Percentiles rank a stretch among this genome's conserved stretches.
These are phyloP conservation scores for Gari tellinella DNA, from an alignment of 2,888 invertebrate species.

Conservation along the genomic window DNA sequence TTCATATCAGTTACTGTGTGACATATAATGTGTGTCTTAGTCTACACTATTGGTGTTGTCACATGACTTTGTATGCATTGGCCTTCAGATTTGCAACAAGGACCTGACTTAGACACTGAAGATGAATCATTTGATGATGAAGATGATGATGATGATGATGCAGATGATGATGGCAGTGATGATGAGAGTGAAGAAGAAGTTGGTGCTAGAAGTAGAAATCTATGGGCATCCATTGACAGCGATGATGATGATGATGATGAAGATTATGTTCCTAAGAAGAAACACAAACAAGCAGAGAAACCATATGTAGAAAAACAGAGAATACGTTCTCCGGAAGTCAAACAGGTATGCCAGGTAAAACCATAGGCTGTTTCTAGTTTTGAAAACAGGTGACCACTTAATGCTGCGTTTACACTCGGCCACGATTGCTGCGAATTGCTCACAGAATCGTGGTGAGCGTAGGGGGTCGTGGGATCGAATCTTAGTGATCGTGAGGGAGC, in stretches of 20 bases:
- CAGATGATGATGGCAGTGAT: constrained; percentile 89
- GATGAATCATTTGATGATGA: constrained; percentile 52
- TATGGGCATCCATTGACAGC: constrained; percentile 54
- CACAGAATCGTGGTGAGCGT: too few species aligned
- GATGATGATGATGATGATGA: constrained; percentile 72
- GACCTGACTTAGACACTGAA: constrained; percentile 16
- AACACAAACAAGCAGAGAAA: constrained; percentile 51
- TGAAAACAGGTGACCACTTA: too few species aligned
- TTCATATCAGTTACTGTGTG: too few species aligned
- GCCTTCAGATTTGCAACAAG: background rate
- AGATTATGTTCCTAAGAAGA: constrained; percentile 72
- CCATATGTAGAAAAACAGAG: constrained; percentile 54
- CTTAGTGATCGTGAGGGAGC: too few species aligned
- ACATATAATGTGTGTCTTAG: too few species aligned
- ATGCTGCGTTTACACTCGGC: too few species aligned
- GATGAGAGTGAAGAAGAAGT: constrained; percentile 90
- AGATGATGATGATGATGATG: constrained; percentile 53
- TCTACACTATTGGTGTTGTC: background rate
- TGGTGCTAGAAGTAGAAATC: constrained; percentile 12
- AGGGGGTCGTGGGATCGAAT: too few species aligned
- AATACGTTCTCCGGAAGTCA: constrained; percentile 58
- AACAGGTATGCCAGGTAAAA: constrained; percentile 25
- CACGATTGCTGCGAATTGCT: too few species aligned
- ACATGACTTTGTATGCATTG: background rate
- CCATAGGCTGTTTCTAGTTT: too few species aligned